Conservation (phyloP, 2,797 vertebrate genomes). For the Lepus oiostolus region DNA sequence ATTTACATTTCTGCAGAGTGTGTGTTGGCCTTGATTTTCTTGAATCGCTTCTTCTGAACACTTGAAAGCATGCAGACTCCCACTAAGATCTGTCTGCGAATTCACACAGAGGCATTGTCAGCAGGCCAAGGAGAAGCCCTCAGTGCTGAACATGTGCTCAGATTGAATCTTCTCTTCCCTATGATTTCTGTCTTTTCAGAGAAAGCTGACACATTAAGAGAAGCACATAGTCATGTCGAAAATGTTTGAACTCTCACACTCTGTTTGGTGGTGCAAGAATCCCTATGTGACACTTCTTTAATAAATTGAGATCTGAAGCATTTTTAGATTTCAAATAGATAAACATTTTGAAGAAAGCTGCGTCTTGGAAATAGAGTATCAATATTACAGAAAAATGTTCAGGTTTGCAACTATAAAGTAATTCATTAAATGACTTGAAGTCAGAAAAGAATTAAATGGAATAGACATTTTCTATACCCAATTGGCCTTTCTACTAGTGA, state of each 20-base stretch:
- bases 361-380: conserved; percentile 41
- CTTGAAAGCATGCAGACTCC: conserved; percentile 46
- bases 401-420: conserved; percentile 34
- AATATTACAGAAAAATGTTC: conserved; percentile 34
- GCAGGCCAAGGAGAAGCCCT: conserved; percentile 36
- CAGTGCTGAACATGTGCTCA: not conserved
- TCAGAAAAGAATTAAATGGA: conserved; percentile 39
- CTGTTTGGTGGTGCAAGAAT: not conserved
- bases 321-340: conserved; percentile 38
- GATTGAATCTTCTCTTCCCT: not conserved
- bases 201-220: conserved; percentile 14
- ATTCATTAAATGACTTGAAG: conserved; percentile 41
- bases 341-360: conserved; percentile 26
- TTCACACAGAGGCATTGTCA: conserved; percentile 42
- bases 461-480: not conserved
- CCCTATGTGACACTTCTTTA: not conserved
- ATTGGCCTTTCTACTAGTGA: not conserved
- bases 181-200: conserved; percentile 22
- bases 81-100: conserved; percentile 61
- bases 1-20: not conserved
- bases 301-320: conserved; percentile 31
- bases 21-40: conserved; percentile 52
- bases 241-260: not conserved
- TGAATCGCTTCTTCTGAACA: conserved; percentile 54
- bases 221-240: not conserved